phyloP scores from a whole-genome alignment of 2,797 vertebrate species.

The Rhyacichthys aspro region DNA sequence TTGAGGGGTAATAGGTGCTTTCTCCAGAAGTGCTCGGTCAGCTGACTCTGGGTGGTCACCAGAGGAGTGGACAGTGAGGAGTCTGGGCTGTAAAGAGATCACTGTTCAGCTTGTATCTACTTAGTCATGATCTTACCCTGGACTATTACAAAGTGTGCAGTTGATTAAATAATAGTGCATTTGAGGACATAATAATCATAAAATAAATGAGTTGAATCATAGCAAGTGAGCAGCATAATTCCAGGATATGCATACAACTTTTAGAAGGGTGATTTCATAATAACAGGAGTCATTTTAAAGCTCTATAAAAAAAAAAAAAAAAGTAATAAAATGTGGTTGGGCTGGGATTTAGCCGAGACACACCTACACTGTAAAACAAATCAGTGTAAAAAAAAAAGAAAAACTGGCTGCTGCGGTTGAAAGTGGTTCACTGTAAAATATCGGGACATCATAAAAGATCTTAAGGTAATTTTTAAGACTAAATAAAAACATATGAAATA shows the following conservation, averaged over 20 bases:
- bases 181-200: conserved; percentile 60
- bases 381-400: no score
- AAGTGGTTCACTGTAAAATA: no score
- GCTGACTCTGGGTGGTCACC: conserved; percentile 67
- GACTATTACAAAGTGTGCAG: no score
- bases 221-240: conserved; percentile 1
- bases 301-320: neutral
- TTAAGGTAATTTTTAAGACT: no score
- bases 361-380: no score
- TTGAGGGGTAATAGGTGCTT: conserved; percentile 58
- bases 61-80: conserved; percentile 36
- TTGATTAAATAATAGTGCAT: conserved; percentile 76
- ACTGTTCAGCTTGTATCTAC: conserved; percentile 5
- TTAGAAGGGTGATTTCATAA: neutral
- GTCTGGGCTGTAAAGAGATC: conserved; percentile 45
- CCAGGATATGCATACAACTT: no score
- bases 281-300: neutral
- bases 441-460: no score
- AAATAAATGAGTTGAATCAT: conserved; percentile 62
- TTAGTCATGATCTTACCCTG: no score
- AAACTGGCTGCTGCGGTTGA: no score
- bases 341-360: neutral
- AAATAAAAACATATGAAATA: no score
- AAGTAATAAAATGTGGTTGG: neutral
- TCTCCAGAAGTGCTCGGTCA: conserved; percentile 56